phyloP scores from a whole-genome alignment of 2,888 invertebrate species.

The Prosapia bicincta region DNA sequence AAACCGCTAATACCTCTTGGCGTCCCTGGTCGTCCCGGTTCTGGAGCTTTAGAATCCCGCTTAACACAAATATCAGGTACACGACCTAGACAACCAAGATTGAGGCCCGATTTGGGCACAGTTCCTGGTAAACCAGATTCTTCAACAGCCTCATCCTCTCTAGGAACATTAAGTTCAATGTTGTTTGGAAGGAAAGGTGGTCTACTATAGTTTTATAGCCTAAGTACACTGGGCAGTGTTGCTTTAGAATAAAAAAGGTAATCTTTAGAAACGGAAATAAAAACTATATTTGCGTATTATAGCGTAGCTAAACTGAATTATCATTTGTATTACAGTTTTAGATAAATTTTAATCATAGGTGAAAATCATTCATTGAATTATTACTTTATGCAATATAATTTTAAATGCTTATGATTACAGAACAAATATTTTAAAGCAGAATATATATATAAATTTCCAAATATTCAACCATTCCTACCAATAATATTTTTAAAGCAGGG shows the following conservation, averaged over 20 bases:
- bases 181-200: constrained; percentile 85
- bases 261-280: not conserved
- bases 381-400: not conserved
- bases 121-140: constrained; percentile 42
- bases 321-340: not conserved
- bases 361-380: not conserved
- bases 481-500: not conserved
- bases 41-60: constrained; percentile 54
- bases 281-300: not conserved
- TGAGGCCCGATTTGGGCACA: constrained; percentile 59
- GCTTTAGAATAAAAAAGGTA: not conserved
- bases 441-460: not conserved
- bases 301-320: not conserved
- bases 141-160: constrained; percentile 38
- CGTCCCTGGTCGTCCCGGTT: constrained; percentile 57
- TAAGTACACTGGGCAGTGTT: not conserved
- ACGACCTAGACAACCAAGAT: constrained; percentile 50
- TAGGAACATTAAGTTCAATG: constrained; percentile 74
- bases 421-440: not conserved
- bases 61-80: constrained; percentile 42
- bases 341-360: not conserved
- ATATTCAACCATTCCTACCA: not conserved
- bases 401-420: not conserved
- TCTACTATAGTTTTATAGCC: constrained; percentile 54
- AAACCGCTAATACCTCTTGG: constrained; percentile 46